Conservation (phyloP, 2,888 invertebrate species). For the Idaea dimidiata region DNA sequence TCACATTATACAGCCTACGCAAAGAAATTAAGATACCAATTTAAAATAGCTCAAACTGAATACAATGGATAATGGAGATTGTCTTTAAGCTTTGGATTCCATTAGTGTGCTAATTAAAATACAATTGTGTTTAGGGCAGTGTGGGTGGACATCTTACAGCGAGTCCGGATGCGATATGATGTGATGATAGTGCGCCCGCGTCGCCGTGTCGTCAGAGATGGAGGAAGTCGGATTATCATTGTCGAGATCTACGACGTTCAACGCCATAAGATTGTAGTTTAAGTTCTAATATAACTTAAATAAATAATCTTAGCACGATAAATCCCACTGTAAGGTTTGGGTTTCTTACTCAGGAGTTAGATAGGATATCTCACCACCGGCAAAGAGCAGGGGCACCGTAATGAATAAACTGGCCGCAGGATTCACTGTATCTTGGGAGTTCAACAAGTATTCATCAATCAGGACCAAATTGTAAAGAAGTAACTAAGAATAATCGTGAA, state of each 20-base stretch:
- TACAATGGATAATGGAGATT: constrained; percentile 22
- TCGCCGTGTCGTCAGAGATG: background rate
- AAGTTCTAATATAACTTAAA: background rate
- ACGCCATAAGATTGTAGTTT: background rate
- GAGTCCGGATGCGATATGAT: background rate
- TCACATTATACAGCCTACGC: background rate
- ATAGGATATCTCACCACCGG: too few species aligned
- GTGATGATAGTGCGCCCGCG: background rate
- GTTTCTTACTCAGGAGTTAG: too few species aligned
- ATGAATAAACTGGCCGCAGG: too few species aligned
- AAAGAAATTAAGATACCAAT: constrained; percentile 15
- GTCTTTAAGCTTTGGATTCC: background rate
- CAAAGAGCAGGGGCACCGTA: too few species aligned
- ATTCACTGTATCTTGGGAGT: too few species aligned
- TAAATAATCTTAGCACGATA: too few species aligned
- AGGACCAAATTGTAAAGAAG: too few species aligned
- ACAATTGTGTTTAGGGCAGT: background rate
- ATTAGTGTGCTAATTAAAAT: background rate
- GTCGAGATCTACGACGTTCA: background rate
- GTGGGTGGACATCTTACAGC: background rate
- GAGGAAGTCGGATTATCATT: background rate
- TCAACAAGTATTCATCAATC: too few species aligned
- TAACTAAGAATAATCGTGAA: too few species aligned
- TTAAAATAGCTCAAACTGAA: constrained; percentile 23
- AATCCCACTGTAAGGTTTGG: too few species aligned